A percentile compares a stretch with the other conserved stretches of the same genome.
Conservation (phyloP, 2,797 vertebrate species). For the Xenops minutus region DNA sequence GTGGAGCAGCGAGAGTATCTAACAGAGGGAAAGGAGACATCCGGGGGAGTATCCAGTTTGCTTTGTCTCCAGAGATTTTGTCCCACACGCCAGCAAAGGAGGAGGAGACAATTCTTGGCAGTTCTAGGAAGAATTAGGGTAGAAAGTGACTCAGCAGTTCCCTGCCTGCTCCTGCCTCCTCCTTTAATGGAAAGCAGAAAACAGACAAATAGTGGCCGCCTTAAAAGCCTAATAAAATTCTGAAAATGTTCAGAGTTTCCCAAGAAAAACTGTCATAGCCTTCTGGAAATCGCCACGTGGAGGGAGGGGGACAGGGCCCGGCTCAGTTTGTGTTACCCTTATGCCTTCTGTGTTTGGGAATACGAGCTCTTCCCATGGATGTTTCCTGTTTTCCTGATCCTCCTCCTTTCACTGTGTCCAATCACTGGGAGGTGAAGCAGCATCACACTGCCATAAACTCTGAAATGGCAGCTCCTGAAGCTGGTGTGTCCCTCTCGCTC, state of each 20-base stretch:
- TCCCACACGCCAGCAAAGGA: neutral
- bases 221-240: neutral
- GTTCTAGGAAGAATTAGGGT: neutral
- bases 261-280: neutral
- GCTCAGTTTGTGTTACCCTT: accelerated
- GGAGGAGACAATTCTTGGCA: neutral
- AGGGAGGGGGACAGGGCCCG: neutral
- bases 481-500: neutral
- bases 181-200: neutral
- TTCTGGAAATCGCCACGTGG: neutral
- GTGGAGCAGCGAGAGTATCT: slow-evolving; percentile 15
- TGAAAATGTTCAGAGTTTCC: neutral
- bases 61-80: neutral
- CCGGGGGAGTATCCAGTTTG: neutral
- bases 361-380: accelerated
- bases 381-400: neutral
- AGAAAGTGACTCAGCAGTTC: slow-evolving; percentile 1
- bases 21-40: neutral
- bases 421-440: neutral
- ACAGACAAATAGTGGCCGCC: neutral
- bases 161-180: neutral
- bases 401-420: neutral
- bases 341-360: neutral
- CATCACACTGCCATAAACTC: neutral
- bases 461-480: neutral